Conservation (phyloP, 2,113 vertebrate genomes). For the Anguilla japonica region DNA sequence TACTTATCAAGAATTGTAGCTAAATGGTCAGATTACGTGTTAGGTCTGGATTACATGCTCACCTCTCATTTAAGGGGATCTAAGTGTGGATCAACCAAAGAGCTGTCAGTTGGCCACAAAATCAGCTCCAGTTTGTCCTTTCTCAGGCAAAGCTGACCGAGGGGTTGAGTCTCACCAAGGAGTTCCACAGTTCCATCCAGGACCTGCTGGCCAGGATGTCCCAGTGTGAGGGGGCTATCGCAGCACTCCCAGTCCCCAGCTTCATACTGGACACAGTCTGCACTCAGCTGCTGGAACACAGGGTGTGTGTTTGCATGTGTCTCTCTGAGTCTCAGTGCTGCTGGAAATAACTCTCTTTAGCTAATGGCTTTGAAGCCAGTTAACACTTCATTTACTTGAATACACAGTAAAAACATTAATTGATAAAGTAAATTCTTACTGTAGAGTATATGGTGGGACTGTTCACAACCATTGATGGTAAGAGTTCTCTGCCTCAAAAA, state of each 20-base stretch:
- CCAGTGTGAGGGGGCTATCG: conserved; percentile 70
- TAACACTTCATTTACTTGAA: background rate
- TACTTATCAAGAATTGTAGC: too few species aligned
- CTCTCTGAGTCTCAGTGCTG: conserved; percentile 12
- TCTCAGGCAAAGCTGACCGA: conserved; percentile 76
- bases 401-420: too few species aligned
- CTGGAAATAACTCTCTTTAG: background rate
- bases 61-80: too few species aligned
- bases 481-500: too few species aligned
- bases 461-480: too few species aligned
- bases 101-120: too few species aligned
- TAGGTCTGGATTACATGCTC: too few species aligned
- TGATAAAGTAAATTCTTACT: too few species aligned
- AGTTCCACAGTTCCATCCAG: conserved; percentile 79
- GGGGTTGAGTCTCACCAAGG: conserved; percentile 74
- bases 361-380: background rate
- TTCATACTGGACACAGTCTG: conserved; percentile 74
- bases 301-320: conserved; percentile 54
- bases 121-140: background rate
- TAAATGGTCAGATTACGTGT: too few species aligned
- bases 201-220: conserved; percentile 79
- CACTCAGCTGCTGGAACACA: conserved; percentile 78
- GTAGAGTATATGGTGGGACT: too few species aligned
- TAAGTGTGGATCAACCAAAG: too few species aligned
- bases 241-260: conserved; percentile 69